Evolutionary conservation across 1,140 invertebrate species (phyloP), one percentile per base, ranked within the genome.

Genomic region (Asbolus verrucosus): DNA sequence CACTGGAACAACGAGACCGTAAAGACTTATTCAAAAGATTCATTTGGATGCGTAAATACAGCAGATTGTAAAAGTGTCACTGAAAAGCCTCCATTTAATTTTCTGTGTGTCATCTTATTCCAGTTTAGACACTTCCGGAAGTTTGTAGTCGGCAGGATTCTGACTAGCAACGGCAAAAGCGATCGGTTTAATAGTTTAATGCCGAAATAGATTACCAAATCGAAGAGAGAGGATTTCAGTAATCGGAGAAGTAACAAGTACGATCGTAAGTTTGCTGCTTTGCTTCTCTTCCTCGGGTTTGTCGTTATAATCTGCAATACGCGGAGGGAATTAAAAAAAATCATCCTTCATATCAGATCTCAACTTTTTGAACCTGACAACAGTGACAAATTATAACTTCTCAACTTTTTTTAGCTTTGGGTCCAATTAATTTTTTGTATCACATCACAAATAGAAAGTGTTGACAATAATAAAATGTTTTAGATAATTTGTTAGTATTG

Each of bases 121-220:
- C 6, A 54, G 46, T 54, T 54, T 54, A 54, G 46, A 54, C 46
- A 54, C 19, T 54, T 54, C 3, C 8, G 3, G 46, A 54, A 54
- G 19, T 54, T 54, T 43, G 19, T 19, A 54, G 46, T 54, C 46
- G 46, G 46, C 46, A 8, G 46, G 46, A 54, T 54, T 54, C 27
- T 54, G 46, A 21, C 46, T 54, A 63, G 31, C 39, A 63, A 63
- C 21, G 41, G 61, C 41, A 63, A 39, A 66, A 66, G 39, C 69
- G 30, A 65, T 70, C 66, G 39, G 24, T 70, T 70, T 70, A 70
- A 70, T 70, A 70, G 69, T 70, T 70, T 70, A 70, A 70, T 70
- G 50, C 69, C 59, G 62, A 70, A 70, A 70, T 70, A 70, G 68
- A 70, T 70, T 70, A 70, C 61, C 11, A 38, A 69, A 62, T 69